Base-by-base conservation (phyloP, 2,797 vertebrate genomes). In the Taenioides sp. region DNA sequence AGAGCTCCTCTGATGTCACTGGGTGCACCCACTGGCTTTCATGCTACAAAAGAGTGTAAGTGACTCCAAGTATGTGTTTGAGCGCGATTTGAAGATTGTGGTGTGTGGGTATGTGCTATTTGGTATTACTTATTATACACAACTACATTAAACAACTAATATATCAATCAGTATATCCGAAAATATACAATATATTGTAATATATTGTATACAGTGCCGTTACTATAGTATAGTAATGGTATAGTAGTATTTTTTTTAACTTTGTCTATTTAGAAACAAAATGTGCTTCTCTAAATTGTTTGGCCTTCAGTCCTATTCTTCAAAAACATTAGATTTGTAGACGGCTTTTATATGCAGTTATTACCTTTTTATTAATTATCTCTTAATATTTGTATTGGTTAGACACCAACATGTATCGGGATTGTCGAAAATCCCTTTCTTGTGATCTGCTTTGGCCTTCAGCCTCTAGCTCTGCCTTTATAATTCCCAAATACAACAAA, bases 401-500 rank as follows among this genome's bases (percentile, higher is more conserved):
- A 74, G 72, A 59, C 61, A 14, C 4, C 60, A 76, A 78, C 73
- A 86, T 88, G 85, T 87, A 88, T 89, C 87, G 84, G 88, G 76
- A 88, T 86, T 76, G 74, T 76, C 75, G 90, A 90, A 92, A 92
- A 92, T 91, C 90, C 89, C 79, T 86, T 86, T 77, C 87, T 90
- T 86, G 88, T 92, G 87, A 92, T 93, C 92, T 87, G 87, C 88
- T 92, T 91, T 90, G 89, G 89, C 82, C 80, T 83, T 77, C 85
- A 80, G 85, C 85, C 87, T 79, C 80, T 81, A 90, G 88, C 90
- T 91, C 90, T 92, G 87, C 88, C 85, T 87, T 90, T 90, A 89
- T 93, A 93, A 93, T 92, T 91, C 89, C 89, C 85, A 92, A 94
- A 94, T 92, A 91, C 84, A 88, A 81, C 85, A 89, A 92, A 93